These are phyloP conservation scores for Drosophila bifasciata DNA, from an alignment of 1,140 invertebrate genomes.

Conservation along the genomic window DNA sequence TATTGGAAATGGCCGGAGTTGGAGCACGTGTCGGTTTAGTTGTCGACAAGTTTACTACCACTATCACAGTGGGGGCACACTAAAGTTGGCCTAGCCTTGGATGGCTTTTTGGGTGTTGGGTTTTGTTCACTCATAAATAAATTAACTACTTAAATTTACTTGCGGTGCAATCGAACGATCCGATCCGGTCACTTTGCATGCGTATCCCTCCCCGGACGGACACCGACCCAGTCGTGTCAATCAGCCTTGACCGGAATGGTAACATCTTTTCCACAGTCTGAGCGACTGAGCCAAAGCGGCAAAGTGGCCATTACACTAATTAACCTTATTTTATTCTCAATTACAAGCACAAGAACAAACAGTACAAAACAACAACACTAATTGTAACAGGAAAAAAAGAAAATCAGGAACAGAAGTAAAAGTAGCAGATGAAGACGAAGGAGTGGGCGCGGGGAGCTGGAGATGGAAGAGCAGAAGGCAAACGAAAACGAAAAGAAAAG, in stretches of 20 bases:
- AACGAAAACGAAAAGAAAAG: constrained; percentile 37
- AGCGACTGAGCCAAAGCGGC: constrained; percentile 22
- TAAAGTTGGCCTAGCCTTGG: constrained; percentile 41
- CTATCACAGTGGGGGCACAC: constrained; percentile 46
- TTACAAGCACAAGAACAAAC: constrained; percentile 70
- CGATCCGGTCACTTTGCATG: constrained; percentile 22
- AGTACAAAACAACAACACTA: constrained; percentile 44
- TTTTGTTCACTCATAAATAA: constrained; percentile 69
- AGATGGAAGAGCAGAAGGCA: constrained; percentile 7
- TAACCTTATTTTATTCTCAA: constrained; percentile 83
- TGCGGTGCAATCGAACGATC: constrained; percentile 18
- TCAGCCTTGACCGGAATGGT: constrained; percentile 70
- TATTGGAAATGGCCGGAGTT: constrained; percentile 41
- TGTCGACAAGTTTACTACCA: constrained; percentile 45
- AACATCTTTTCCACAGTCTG: constrained; percentile 34
- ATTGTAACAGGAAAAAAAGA: constrained; percentile 46
- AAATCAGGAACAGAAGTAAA: not conserved
- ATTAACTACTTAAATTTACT: constrained; percentile 56
- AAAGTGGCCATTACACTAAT: constrained; percentile 81
- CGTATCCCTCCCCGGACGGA: not conserved
- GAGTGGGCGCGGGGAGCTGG: not conserved
- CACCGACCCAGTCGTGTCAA: constrained; percentile 20
- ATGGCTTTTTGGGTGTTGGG: constrained; percentile 10
- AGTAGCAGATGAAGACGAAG: not conserved
- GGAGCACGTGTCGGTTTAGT: constrained; percentile 48